These are phyloP conservation scores for Mormyrus lacerda DNA, from an alignment of 2,113 vertebrate species.

Conservation along the genomic window DNA sequence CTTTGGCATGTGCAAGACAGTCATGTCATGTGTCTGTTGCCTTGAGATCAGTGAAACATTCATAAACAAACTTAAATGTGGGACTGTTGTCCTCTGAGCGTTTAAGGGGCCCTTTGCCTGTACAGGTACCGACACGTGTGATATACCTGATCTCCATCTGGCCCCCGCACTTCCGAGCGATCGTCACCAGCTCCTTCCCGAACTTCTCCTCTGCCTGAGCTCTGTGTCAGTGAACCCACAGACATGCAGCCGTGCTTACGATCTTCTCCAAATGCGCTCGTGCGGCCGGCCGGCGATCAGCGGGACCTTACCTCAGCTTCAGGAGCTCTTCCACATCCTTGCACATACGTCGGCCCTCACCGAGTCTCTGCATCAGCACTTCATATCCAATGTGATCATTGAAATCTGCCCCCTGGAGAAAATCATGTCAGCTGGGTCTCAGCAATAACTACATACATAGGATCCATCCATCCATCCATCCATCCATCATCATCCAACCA, in stretches of 20 bases:
- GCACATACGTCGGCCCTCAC: slow-evolving; percentile 83
- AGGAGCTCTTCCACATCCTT: slow-evolving; percentile 89
- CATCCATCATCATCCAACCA: background rate
- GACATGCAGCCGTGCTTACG: background rate
- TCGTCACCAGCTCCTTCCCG: slow-evolving; percentile 82
- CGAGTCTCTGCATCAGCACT: slow-evolving; percentile 67
- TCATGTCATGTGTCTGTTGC: background rate
- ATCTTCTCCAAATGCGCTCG: background rate
- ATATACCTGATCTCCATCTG: slow-evolving; percentile 78
- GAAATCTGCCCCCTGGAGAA: slow-evolving; percentile 72
- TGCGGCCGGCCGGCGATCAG: background rate
- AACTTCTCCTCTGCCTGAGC: slow-evolving; percentile 85
- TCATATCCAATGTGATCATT: slow-evolving; percentile 74
- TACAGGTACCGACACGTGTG: background rate
- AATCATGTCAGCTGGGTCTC: background rate
- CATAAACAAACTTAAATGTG: background rate
- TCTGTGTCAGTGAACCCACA: slow-evolving; percentile 50
- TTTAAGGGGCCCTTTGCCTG: background rate
- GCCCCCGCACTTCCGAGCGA: slow-evolving; percentile 79
- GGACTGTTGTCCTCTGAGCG: background rate
- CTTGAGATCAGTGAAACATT: background rate
- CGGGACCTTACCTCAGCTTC: slow-evolving; percentile 70
- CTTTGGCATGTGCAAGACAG: background rate
- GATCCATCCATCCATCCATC: background rate
- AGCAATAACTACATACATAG: background rate